Percentiles rank a stretch among this genome's conserved stretches.
phyloP scores from a whole-genome alignment of 2,888 invertebrate genomes.

The Cheiracanthium punctorium region DNA sequence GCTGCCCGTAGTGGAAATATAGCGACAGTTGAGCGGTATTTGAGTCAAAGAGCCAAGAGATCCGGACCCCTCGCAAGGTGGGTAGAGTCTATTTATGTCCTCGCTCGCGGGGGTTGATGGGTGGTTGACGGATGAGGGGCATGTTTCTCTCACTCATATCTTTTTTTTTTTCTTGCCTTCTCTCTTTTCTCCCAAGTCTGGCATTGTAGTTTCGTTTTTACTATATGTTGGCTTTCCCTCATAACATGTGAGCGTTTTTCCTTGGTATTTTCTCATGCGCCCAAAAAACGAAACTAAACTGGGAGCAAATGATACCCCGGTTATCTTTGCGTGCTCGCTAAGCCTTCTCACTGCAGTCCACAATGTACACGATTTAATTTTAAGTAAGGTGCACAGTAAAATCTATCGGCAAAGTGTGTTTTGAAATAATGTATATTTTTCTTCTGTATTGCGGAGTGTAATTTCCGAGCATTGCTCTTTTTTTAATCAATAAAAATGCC shows the following conservation, averaged over 20 bases:
- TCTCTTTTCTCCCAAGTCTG: neutral
- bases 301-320: neutral
- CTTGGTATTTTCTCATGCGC: too few relatives aligned
- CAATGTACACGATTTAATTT: too few relatives aligned
- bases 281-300: too few relatives aligned
- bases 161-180: neutral
- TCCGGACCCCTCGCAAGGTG: constrained; percentile 72
- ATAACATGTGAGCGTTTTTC: neutral
- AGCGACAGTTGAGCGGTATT: constrained; percentile 75
- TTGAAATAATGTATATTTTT: too few relatives aligned
- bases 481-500: too few relatives aligned
- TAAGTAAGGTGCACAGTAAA: too few relatives aligned
- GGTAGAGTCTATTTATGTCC: constrained; percentile 74
- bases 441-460: too few relatives aligned
- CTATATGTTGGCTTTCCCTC: constrained; percentile 52
- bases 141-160: constrained; percentile 15
- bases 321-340: neutral
- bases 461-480: too few relatives aligned
- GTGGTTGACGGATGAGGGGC: constrained; percentile 28
- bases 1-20: constrained; percentile 95
- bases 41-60: constrained; percentile 72
- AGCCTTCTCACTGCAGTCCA: too few relatives aligned
- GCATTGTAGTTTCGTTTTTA: neutral
- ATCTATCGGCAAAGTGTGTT: too few relatives aligned
- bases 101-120: constrained; percentile 26